Conservation (phyloP, 2,888 invertebrate genomes). For the Andrena marginata region DNA sequence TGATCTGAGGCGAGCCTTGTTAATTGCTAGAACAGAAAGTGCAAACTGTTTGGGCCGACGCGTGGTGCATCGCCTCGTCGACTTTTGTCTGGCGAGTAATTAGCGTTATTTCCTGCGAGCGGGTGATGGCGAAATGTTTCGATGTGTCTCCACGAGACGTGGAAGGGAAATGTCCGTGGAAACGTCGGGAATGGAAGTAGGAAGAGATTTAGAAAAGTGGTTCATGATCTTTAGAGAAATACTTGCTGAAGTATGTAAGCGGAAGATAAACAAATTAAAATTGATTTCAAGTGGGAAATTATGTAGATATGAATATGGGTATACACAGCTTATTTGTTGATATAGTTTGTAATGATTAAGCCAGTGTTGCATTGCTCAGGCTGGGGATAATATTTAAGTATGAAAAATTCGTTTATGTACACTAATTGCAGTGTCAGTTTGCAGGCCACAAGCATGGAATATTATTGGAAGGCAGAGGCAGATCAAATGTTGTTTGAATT, state of each 20-base stretch:
- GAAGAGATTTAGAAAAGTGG: slow-evolving; percentile 1
- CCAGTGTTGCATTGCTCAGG: too few species aligned
- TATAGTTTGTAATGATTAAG: too few species aligned
- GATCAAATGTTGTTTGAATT: too few species aligned
- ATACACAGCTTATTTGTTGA: too few species aligned
- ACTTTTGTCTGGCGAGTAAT: slow-evolving; percentile 62
- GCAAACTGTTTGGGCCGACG: slow-evolving; percentile 53
- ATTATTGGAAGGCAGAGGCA: too few species aligned
- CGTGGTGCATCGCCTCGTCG: slow-evolving; percentile 3
- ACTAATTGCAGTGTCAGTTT: too few species aligned
- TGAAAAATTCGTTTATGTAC: too few species aligned
- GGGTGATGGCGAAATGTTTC: slow-evolving; percentile 52
- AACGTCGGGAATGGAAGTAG: not conserved
- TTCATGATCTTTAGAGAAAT: not conserved
- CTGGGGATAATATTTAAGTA: too few species aligned
- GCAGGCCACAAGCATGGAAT: too few species aligned
- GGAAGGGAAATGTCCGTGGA: slow-evolving; percentile 28
- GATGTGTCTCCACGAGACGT: slow-evolving; percentile 45
- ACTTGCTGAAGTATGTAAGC: too few species aligned
- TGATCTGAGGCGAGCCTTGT: slow-evolving; percentile 60
- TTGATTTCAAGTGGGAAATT: not conserved
- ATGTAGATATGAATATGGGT: too few species aligned
- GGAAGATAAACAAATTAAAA: too few species aligned
- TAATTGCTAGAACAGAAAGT: slow-evolving; percentile 66
- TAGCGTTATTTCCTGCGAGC: slow-evolving; percentile 50